A percentile compares a stretch with the other conserved stretches of the same genome.
phyloP scores from a whole-genome alignment of 2,113 vertebrate species.

The Lonchura striata region DNA sequence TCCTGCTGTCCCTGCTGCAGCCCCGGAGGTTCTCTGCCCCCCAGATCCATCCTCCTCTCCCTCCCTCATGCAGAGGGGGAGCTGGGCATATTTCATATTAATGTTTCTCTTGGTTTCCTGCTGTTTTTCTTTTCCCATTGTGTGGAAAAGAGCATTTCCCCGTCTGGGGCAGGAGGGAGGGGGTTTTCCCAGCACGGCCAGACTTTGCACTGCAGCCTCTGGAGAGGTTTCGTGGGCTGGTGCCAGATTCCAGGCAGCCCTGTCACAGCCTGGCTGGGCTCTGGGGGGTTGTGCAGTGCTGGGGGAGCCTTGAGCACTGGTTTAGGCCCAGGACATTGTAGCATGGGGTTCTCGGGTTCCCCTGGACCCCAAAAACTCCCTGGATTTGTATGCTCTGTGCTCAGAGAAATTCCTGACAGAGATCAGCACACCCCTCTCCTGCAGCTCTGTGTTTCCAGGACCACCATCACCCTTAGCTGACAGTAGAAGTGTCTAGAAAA shows the following conservation, averaged over 20 bases:
- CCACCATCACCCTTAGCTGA: background rate
- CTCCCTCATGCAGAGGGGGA: background rate
- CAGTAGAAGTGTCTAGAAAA: background rate
- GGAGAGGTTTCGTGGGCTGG: background rate
- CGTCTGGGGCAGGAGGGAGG: background rate
- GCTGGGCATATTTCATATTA: background rate
- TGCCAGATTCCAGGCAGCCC: background rate
- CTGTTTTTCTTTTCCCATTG: constrained; percentile 53
- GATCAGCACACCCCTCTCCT: background rate
- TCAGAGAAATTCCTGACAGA: fast-evolving
- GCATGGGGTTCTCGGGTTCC: background rate
- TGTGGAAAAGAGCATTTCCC: constrained; percentile 34
- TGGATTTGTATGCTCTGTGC: background rate
- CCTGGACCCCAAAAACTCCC: background rate
- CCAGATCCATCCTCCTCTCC: background rate
- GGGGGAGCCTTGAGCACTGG: background rate
- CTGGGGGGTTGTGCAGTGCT: background rate
- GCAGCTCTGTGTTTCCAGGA: background rate
- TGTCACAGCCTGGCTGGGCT: background rate
- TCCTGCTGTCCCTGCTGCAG: background rate
- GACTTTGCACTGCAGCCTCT: background rate
- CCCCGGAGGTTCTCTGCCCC: background rate
- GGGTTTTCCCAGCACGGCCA: background rate
- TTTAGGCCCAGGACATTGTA: background rate
- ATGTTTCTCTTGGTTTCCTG: constrained; percentile 46